Conservation (phyloP, 2,888 invertebrate genomes). For the Pinctada fucata region DNA sequence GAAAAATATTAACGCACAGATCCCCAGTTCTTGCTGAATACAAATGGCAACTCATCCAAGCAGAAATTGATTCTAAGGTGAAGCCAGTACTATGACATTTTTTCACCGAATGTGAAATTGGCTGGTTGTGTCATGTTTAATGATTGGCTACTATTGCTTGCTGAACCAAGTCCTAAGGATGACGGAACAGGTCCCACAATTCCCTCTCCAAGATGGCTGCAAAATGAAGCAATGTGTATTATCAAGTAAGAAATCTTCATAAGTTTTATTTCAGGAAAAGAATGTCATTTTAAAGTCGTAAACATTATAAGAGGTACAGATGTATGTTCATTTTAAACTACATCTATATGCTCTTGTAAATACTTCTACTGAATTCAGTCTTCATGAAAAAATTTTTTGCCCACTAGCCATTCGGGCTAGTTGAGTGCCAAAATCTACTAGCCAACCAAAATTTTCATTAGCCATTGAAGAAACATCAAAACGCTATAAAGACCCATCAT, state of each 20-base stretch:
- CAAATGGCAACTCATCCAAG: background rate
- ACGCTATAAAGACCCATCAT: too few species aligned
- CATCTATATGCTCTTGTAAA: too few species aligned
- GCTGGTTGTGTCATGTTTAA: slow-evolving; percentile 42
- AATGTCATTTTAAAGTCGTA: too few species aligned
- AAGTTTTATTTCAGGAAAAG: too few species aligned
- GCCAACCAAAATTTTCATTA: too few species aligned
- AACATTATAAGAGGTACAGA: too few species aligned
- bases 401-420: too few species aligned
- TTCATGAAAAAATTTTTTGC: too few species aligned
- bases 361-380: too few species aligned
- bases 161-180: background rate
- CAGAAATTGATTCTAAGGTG: background rate
- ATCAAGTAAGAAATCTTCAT: background rate
- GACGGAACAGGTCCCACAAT: background rate
- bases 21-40: background rate
- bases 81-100: slow-evolving; percentile 31
- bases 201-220: slow-evolving; percentile 10
- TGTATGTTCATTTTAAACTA: too few species aligned
- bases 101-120: slow-evolving; percentile 67
- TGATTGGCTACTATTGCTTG: slow-evolving; percentile 17
- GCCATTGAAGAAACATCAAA: too few species aligned
- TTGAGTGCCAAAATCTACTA: too few species aligned
- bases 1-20: background rate
- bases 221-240: background rate